Percentiles rank a stretch among this genome's conserved stretches.
Conservation (phyloP, 1,140 invertebrate species). For the Panagrolaimus sp. region DNA sequence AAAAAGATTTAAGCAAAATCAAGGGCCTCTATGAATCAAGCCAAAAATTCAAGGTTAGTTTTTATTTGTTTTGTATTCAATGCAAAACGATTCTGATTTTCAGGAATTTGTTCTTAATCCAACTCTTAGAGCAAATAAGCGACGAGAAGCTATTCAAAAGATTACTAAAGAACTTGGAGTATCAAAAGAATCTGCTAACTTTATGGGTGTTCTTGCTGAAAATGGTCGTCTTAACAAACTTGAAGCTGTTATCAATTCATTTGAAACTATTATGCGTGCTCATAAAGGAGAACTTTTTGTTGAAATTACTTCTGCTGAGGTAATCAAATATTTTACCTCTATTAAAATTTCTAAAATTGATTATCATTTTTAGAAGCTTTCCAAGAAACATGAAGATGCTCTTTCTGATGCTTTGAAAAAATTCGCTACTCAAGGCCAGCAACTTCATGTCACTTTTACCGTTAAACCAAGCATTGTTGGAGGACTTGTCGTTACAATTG, state of each 20-base stretch:
- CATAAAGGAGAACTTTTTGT: conserved; percentile 80
- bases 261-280: conserved; percentile 83
- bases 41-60: conserved; percentile 53
- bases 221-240: conserved; percentile 81
- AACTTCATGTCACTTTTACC: conserved; percentile 58
- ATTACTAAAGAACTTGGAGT: conserved; percentile 62
- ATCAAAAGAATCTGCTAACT: conserved; percentile 71
- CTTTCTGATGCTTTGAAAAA: conserved; percentile 50
- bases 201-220: conserved; percentile 78
- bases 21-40: conserved; percentile 53
- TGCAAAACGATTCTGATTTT: conserved; percentile 62
- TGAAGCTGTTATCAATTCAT: conserved; percentile 75
- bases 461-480: conserved; percentile 83
- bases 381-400: conserved; percentile 45
- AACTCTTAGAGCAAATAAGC: conserved; percentile 73
- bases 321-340: conserved; percentile 48
- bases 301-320: conserved; percentile 82
- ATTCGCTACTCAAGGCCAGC: conserved; percentile 50
- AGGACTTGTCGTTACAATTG: conserved; percentile 91
- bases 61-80: conserved; percentile 25
- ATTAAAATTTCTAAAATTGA: background rate
- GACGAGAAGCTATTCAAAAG: conserved; percentile 66
- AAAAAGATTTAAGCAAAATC: conserved; percentile 76
- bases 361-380: conserved; percentile 31
- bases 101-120: conserved; percentile 79